phyloP scores from a whole-genome alignment of 2,888 invertebrate species.

The Drosophila anomalipes region DNA sequence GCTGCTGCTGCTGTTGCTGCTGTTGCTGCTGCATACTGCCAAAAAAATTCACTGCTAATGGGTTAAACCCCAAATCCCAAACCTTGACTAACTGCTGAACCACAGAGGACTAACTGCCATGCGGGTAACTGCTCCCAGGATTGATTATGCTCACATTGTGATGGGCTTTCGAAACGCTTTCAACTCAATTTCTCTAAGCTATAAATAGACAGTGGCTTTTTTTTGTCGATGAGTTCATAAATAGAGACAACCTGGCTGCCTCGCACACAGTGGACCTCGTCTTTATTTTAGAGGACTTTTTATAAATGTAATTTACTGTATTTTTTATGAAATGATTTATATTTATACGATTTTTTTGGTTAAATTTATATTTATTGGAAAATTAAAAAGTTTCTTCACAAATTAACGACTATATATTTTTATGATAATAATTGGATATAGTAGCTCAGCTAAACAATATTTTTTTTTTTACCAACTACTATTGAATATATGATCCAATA shows the following conservation, averaged over 20 bases:
- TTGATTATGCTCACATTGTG: slow-evolving; percentile 39
- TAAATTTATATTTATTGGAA: not conserved
- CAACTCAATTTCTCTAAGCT: slow-evolving; percentile 10
- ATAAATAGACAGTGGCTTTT: not conserved
- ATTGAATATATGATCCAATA: not conserved
- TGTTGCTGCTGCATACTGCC: slow-evolving; percentile 46
- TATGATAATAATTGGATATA: not conserved
- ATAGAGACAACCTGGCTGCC: slow-evolving; percentile 3
- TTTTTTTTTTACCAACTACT: not conserved
- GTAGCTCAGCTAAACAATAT: accelerated
- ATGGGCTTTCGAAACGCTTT: slow-evolving; percentile 17
- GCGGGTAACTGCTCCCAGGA: slow-evolving; percentile 27
- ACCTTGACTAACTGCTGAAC: slow-evolving; percentile 17
- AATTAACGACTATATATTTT: not conserved
- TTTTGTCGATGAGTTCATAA: not conserved
- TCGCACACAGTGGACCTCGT: not conserved
- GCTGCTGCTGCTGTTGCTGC: slow-evolving; percentile 23
- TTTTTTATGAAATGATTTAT: not conserved
- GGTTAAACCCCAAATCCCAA: slow-evolving; percentile 15
- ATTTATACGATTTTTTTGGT: not conserved
- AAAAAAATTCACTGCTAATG: slow-evolving; percentile 65
- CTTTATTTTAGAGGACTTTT: not conserved
- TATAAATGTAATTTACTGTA: not conserved
- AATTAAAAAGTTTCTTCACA: not conserved
- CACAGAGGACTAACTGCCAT: slow-evolving; percentile 12